A percentile compares a stretch with the other conserved stretches of the same genome.
These are phyloP conservation scores for Brenthis daphne DNA, from an alignment of 2,888 invertebrate species.

Conservation along the genomic window DNA sequence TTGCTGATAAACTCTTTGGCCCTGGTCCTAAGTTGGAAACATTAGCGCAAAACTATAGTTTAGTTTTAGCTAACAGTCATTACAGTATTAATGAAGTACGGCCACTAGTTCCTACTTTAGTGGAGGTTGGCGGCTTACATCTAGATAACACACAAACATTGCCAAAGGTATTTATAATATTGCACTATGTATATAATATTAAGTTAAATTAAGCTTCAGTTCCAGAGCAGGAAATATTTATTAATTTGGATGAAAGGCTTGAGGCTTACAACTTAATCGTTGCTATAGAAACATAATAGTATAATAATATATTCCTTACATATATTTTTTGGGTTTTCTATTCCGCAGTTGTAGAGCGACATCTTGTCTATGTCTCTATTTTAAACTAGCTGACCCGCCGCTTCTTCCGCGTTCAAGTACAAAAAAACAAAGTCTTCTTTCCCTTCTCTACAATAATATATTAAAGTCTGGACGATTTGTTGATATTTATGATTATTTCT, in stretches of 20 bases:
- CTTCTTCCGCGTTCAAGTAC: too few relatives aligned
- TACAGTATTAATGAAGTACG: slow-evolving; percentile 80
- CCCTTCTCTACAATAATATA: too few relatives aligned
- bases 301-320: too few relatives aligned
- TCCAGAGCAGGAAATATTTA: too few relatives aligned
- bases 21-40: slow-evolving; percentile 67
- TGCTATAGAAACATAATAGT: not conserved
- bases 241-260: not conserved
- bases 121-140: slow-evolving; percentile 83
- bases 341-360: too few relatives aligned
- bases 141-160: slow-evolving; percentile 70
- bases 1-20: slow-evolving; percentile 79
- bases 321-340: too few relatives aligned
- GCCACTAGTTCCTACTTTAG: slow-evolving; percentile 78
- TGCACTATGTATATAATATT: not conserved
- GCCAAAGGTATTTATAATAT: slow-evolving; percentile 60
- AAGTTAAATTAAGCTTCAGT: too few relatives aligned
- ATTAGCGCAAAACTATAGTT: slow-evolving; percentile 76
- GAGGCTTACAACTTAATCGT: not conserved
- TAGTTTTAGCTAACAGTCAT: slow-evolving; percentile 81
- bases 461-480: too few relatives aligned
- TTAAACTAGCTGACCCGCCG: too few relatives aligned
- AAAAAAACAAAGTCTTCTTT: too few relatives aligned
- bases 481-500: too few relatives aligned
- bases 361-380: too few relatives aligned